Percentiles rank a stretch among this genome's conserved stretches.
phyloP scores from a whole-genome alignment of 2,113 vertebrate genomes.

The Cygnus atratus region DNA sequence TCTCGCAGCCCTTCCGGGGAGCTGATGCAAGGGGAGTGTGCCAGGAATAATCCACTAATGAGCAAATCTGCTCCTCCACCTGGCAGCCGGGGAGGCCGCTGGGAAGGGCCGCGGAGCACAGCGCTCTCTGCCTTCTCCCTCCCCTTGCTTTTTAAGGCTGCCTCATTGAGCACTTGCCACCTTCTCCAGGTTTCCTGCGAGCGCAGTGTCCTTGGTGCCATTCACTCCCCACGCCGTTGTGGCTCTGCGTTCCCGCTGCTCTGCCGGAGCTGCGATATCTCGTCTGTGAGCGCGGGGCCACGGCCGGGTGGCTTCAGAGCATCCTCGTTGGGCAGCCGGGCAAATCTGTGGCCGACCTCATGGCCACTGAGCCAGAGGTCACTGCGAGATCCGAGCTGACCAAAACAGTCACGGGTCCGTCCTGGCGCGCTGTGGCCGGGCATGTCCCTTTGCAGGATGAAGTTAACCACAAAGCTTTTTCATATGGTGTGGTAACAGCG shows the following conservation, averaged over 20 bases:
- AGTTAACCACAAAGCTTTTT: not conserved
- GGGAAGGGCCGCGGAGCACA: not conserved
- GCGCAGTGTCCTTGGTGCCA: too few relatives aligned
- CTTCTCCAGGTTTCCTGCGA: not conserved
- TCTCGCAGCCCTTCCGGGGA: not conserved
- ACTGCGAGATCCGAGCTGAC: too few relatives aligned
- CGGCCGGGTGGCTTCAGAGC: too few relatives aligned
- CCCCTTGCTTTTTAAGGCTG: not conserved
- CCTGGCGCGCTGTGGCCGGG: fast-evolving
- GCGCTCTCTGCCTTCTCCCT: not conserved
- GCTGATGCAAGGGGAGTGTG: constrained; percentile 26
- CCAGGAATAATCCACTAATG: constrained; percentile 41
- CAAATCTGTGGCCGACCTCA: too few relatives aligned
- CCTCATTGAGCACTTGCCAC: not conserved
- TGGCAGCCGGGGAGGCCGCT: not conserved
- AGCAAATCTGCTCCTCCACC: constrained; percentile 33
- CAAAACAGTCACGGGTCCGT: not conserved
- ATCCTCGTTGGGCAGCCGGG: too few relatives aligned
- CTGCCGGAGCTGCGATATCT: too few relatives aligned
- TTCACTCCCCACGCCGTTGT: too few relatives aligned
- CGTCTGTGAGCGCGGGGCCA: too few relatives aligned
- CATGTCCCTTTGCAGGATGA: not conserved
- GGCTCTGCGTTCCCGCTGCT: too few relatives aligned
- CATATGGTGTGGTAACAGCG: fast-evolving
- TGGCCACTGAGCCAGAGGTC: not conserved